Percentiles rank a stretch among this genome's conserved stretches.
Evolutionary conservation across 1,140 invertebrate species (phyloP).

Genomic region (Drosophila nasuta): DNA sequence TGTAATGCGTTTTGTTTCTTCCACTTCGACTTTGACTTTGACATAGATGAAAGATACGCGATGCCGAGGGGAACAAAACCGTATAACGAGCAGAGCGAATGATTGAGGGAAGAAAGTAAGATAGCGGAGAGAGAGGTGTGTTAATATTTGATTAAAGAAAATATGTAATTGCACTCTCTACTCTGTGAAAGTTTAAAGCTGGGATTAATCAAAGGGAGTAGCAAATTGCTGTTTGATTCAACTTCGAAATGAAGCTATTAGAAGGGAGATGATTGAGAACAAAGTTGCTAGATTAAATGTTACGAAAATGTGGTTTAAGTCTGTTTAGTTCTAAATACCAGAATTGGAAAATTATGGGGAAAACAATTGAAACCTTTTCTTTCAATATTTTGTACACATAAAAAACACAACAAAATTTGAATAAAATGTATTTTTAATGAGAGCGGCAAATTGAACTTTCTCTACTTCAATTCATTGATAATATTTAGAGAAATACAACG

Average conservation of each 20-base stretch:
- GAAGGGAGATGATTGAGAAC: not conserved
- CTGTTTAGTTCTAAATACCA: too few species aligned
- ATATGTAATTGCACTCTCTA: not conserved
- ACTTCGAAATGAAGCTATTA: not conserved
- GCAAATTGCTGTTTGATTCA: not conserved
- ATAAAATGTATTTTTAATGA: too few species aligned
- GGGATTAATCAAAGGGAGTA: not conserved
- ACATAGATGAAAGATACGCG: conserved; percentile 25
- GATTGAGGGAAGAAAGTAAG: too few species aligned
- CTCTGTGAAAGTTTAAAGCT: not conserved
- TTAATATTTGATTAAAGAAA: conserved; percentile 23
- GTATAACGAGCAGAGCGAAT: not conserved
- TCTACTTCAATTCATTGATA: too few species aligned
- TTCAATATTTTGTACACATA: too few species aligned
- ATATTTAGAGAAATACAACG: too few species aligned
- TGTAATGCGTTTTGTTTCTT: conserved; percentile 43
- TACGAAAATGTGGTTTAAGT: too few species aligned
- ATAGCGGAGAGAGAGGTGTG: not conserved
- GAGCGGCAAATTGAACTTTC: too few species aligned
- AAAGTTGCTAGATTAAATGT: too few species aligned
- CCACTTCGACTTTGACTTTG: conserved; percentile 13
- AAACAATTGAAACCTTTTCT: too few species aligned
- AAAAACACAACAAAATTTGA: too few species aligned
- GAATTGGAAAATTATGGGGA: too few species aligned
- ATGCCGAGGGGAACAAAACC: not conserved